These are phyloP conservation scores for Cryptocheilus praepositus DNA, from an alignment of 2,888 invertebrate species.

Conservation along the genomic window DNA sequence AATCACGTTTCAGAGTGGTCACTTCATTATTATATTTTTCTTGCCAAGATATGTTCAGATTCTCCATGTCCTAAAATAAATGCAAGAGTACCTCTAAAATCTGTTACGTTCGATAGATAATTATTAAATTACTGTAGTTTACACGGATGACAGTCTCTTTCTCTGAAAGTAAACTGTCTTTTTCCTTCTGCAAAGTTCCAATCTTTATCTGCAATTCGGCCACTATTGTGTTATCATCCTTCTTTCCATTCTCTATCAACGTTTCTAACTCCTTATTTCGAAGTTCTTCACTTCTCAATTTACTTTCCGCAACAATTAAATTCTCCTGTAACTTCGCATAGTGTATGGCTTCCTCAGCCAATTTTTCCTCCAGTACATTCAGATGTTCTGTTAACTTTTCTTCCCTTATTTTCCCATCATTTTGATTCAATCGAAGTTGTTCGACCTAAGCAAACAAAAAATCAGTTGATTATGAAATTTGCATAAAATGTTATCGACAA, in stretches of 20 bases:
- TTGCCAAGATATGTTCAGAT: background rate
- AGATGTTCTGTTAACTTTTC: conserved; percentile 26
- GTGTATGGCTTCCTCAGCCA: background rate
- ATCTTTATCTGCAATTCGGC: conserved; percentile 25
- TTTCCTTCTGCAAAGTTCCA: conserved; percentile 25
- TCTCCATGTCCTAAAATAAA: conserved; percentile 2
- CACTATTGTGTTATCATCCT: background rate
- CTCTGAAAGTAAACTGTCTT: conserved; percentile 17
- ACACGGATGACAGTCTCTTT: background rate
- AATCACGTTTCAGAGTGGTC: background rate
- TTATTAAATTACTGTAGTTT: no score
- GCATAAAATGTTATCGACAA: no score
- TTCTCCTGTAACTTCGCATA: conserved; percentile 19
- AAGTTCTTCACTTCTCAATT: conserved; percentile 24
- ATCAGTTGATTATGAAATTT: no score
- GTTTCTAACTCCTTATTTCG: conserved; percentile 23
- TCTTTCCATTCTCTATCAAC: background rate
- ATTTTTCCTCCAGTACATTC: conserved; percentile 13
- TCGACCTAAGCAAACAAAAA: conserved; percentile 14
- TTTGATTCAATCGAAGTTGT: conserved; percentile 24
- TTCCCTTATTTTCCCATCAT: conserved; percentile 25
- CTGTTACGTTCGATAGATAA: no score
- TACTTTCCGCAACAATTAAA: conserved; percentile 5
- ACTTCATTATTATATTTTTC: background rate
- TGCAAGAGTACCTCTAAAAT: background rate